Evolutionary conservation across 1,140 invertebrate genomes (phyloP).

Genomic region (Argopecten irradians): DNA sequence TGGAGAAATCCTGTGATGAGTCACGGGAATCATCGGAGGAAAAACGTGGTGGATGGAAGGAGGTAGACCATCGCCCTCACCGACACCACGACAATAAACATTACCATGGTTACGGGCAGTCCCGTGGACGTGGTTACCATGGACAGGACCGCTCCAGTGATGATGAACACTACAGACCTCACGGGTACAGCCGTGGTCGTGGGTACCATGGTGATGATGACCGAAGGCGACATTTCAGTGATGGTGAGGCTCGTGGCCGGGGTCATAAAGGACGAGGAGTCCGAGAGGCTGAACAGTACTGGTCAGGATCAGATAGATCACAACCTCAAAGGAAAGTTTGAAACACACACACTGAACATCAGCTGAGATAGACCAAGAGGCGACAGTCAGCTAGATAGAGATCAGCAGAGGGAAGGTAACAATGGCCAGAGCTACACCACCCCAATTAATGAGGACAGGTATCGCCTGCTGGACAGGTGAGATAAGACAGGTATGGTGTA

Average conservation of each 20-base stretch:
- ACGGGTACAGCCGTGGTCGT: background rate
- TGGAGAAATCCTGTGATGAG: background rate
- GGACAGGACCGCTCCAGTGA: background rate
- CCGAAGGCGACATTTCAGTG: background rate
- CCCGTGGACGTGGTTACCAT: background rate
- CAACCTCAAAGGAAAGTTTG: background rate
- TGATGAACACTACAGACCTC: background rate
- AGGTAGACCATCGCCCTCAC: background rate
- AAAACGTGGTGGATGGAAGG: background rate
- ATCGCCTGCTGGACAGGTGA: background rate
- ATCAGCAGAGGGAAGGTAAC: background rate
- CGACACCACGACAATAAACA: background rate
- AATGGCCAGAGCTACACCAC: background rate
- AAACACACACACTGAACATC: background rate
- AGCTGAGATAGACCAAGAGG: background rate
- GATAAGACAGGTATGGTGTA: constrained; percentile 7
- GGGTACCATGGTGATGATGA: background rate
- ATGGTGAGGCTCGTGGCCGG: constrained; percentile 1
- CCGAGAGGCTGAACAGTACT: background rate
- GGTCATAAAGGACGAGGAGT: background rate
- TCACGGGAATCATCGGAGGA: background rate
- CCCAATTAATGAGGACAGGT: background rate
- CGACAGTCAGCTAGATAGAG: background rate
- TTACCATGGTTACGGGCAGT: background rate
- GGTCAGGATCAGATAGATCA: background rate